These are phyloP conservation scores for Lagria hirta DNA, from an alignment of 2,888 invertebrate species.

Conservation along the genomic window DNA sequence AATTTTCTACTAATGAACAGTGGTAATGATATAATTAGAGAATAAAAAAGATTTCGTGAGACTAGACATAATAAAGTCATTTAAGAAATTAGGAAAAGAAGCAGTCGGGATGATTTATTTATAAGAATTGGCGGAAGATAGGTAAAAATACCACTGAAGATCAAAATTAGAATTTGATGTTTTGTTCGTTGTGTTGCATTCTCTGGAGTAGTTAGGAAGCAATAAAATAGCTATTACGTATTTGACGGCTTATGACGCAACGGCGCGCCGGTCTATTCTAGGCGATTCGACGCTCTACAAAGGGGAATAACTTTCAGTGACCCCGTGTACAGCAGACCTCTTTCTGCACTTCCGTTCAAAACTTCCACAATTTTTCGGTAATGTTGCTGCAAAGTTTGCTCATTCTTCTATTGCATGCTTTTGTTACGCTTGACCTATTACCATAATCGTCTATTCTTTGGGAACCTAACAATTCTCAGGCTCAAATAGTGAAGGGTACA, in stretches of 20 bases:
- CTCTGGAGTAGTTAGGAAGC: slow-evolving; percentile 39
- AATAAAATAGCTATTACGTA: slow-evolving; percentile 47
- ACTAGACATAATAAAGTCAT: slow-evolving; percentile 16
- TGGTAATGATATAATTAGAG: too few species aligned
- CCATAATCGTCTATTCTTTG: too few species aligned
- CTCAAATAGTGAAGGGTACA: slow-evolving; percentile 4
- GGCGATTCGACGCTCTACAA: slow-evolving; percentile 39
- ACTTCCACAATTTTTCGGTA: slow-evolving; percentile 17
- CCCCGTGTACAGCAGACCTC: slow-evolving; percentile 40
- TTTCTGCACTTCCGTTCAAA: slow-evolving; percentile 26
- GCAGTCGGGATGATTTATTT: slow-evolving; percentile 10
- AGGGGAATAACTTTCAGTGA: slow-evolving; percentile 50
- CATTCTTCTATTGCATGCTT: slow-evolving; percentile 15
- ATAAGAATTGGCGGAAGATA: slow-evolving; percentile 14
- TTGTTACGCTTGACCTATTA: slow-evolving; percentile 9
- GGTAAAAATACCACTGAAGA: slow-evolving; percentile 13
- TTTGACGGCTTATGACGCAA: slow-evolving; percentile 48
- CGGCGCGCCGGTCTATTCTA: slow-evolving; percentile 52
- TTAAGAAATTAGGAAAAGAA: slow-evolving; percentile 4
- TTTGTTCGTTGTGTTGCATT: slow-evolving; percentile 38
- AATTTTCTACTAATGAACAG: too few species aligned
- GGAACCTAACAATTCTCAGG: neutral
- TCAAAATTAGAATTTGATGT: slow-evolving; percentile 35
- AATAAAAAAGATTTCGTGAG: too few species aligned
- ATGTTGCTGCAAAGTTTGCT: too few species aligned